phyloP scores from a whole-genome alignment of 2,113 vertebrate genomes.

The Hymenochirus boettgeri region DNA sequence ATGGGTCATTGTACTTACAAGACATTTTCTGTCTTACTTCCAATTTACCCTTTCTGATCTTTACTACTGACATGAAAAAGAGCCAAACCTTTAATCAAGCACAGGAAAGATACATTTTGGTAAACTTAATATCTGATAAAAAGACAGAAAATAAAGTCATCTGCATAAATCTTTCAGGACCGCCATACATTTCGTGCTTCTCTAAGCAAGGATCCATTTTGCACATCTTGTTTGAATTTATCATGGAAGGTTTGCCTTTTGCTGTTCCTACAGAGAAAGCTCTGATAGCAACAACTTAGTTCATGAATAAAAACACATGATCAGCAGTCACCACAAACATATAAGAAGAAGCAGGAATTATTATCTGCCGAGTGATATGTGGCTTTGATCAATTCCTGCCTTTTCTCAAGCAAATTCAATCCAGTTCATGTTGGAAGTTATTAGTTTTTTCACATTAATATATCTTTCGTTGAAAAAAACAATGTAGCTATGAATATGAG shows the following conservation, averaged over 20 bases:
- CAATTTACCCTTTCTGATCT: slow-evolving; percentile 54
- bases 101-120: slow-evolving; percentile 45
- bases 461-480: slow-evolving; percentile 1
- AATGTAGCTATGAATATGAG: too few relatives aligned
- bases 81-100: slow-evolving; percentile 55
- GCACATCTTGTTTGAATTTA: slow-evolving; percentile 71
- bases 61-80: slow-evolving; percentile 53
- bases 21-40: slow-evolving; percentile 43
- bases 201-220: slow-evolving; percentile 54
- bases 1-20: slow-evolving; percentile 13
- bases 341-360: slow-evolving; percentile 54
- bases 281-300: slow-evolving; percentile 53
- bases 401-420: slow-evolving; percentile 50
- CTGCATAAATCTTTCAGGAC: slow-evolving; percentile 60
- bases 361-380: slow-evolving; percentile 54
- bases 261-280: slow-evolving; percentile 57
- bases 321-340: slow-evolving; percentile 46
- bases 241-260: slow-evolving; percentile 59
- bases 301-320: slow-evolving; percentile 66
- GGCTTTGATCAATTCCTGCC: slow-evolving; percentile 61
- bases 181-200: slow-evolving; percentile 56
- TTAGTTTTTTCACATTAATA: slow-evolving; percentile 4
- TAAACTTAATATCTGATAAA: slow-evolving; percentile 56
- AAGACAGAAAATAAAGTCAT: slow-evolving; percentile 58
- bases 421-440: slow-evolving; percentile 29